phyloP scores from a whole-genome alignment of 2,113 vertebrate genomes.

The Nestor notabilis region DNA sequence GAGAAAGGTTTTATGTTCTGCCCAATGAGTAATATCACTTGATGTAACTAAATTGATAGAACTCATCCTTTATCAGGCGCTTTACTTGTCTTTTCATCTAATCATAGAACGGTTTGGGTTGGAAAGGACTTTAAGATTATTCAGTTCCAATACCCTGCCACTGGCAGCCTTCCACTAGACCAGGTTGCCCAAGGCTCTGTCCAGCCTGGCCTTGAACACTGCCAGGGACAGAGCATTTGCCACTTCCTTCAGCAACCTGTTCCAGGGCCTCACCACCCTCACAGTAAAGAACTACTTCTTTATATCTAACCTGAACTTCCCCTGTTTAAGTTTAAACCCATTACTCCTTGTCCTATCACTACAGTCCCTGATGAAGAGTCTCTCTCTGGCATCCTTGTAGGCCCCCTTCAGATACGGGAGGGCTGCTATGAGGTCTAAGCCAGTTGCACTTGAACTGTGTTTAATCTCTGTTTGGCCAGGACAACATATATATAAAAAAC shows the following conservation, averaged over 20 bases:
- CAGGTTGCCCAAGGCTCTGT: not conserved
- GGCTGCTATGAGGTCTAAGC: not conserved
- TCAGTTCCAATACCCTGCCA: not conserved
- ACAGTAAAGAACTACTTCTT: not conserved
- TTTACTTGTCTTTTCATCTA: not conserved
- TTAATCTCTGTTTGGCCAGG: not conserved
- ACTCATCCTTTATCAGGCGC: not conserved
- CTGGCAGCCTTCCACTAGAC: not conserved
- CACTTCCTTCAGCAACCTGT: not conserved
- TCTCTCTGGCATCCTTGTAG: not conserved
- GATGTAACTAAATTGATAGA: not conserved
- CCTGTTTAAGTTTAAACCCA: not conserved
- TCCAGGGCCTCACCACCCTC: not conserved
- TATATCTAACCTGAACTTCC: not conserved
- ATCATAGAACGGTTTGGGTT: not conserved
- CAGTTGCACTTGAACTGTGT: not conserved
- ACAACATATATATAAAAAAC: not conserved
- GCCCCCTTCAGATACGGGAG: not conserved
- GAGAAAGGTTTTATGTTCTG: not conserved
- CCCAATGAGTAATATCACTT: not conserved
- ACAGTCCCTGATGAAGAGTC: not conserved
- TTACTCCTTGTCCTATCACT: not conserved
- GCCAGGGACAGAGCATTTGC: not conserved
- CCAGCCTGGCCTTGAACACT: not conserved
- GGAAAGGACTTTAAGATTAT: not conserved